These are phyloP conservation scores for Zaprionus vittiger DNA, from an alignment of 1,140 invertebrate genomes.

Conservation along the genomic window DNA sequence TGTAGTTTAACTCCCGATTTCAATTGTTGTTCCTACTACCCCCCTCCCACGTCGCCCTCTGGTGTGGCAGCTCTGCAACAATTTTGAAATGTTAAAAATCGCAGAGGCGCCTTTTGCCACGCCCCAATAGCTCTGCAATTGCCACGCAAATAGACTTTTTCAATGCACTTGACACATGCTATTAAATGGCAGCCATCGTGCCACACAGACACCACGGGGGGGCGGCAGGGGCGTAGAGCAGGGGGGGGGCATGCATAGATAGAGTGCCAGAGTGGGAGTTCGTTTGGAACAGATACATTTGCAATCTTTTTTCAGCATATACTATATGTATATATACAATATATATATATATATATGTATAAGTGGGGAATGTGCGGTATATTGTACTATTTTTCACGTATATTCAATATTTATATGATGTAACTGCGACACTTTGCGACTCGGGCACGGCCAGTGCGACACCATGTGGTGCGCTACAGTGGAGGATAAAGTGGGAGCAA, in stretches of 20 bases:
- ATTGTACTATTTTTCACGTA: conserved; percentile 28
- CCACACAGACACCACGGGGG: conserved; percentile 19
- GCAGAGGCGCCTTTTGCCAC: conserved; percentile 12
- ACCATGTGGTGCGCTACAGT: conserved; percentile 15
- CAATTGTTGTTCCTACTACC: background rate
- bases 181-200: conserved; percentile 71
- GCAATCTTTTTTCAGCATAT: conserved; percentile 31
- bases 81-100: conserved; percentile 14
- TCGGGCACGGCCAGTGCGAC: conserved; percentile 34
- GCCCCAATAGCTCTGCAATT: conserved; percentile 56
- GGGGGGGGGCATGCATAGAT: background rate
- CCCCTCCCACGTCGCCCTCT: fast-evolving
- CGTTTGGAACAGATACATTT: conserved; percentile 37
- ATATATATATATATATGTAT: conserved; percentile 39
- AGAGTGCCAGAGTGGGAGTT: background rate
- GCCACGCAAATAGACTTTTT: conserved; percentile 81
- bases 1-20: background rate
- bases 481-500: background rate
- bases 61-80: background rate
- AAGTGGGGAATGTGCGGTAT: conserved; percentile 20
- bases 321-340: conserved; percentile 27
- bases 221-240: background rate
- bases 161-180: conserved; percentile 83
- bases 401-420: conserved; percentile 75
- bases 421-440: conserved; percentile 37